Conservation (phyloP, 2,797 vertebrate genomes). For the Galago senegalensis region DNA sequence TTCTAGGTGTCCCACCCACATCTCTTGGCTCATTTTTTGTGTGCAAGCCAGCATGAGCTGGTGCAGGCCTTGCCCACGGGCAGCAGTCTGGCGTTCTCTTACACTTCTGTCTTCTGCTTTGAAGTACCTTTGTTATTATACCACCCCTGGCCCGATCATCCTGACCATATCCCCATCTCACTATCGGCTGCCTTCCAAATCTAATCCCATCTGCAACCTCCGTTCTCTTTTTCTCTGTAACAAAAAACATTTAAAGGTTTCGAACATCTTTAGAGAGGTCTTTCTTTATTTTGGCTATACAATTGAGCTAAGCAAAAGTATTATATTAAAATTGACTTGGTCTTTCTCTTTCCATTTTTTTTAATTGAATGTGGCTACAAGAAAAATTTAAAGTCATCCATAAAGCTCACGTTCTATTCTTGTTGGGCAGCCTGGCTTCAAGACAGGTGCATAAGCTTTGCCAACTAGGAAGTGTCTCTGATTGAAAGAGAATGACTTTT, state of each 20-base stretch:
- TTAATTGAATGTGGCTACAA: not conserved
- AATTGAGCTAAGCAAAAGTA: not conserved
- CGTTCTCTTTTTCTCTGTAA: not conserved
- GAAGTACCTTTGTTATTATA: not conserved
- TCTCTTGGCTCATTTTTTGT: not conserved
- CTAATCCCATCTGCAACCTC: not conserved
- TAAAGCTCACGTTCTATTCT: not conserved
- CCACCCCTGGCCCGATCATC: too few relatives aligned
- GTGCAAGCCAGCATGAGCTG: not conserved
- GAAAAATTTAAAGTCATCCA: not conserved
- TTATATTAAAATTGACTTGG: not conserved
- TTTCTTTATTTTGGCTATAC: not conserved
- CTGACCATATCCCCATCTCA: not conserved
- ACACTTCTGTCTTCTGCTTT: not conserved
- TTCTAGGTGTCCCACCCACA: not conserved
- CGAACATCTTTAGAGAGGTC: not conserved
- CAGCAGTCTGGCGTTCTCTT: not conserved
- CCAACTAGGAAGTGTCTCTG: not conserved
- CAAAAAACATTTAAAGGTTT: not conserved
- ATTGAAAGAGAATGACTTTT: not conserved
- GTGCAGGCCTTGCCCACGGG: accelerated
- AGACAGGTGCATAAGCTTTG: not conserved
- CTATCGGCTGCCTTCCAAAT: not conserved
- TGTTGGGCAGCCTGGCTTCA: too few relatives aligned
- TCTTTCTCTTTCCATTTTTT: not conserved